phyloP scores from a whole-genome alignment of 1,140 invertebrate species.

The Colletes latitarsis region DNA sequence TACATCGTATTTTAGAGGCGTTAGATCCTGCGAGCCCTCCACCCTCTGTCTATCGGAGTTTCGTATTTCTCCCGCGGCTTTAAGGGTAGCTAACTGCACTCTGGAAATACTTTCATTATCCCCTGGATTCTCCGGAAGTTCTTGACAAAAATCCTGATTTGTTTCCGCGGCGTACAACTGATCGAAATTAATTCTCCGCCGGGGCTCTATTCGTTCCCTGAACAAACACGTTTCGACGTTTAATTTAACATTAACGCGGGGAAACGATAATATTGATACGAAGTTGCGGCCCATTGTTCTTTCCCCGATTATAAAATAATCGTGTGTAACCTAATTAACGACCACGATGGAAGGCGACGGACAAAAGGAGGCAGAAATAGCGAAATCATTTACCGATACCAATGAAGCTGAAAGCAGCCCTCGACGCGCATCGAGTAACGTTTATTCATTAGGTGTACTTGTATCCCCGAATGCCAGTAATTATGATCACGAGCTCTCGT shows the following conservation, averaged over 20 bases:
- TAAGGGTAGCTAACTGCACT: not conserved
- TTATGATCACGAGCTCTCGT: slow-evolving; percentile 3
- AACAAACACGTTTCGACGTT: no score
- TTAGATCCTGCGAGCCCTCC: not conserved
- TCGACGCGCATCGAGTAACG: not conserved
- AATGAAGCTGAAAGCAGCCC: not conserved
- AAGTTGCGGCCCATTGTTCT: no score
- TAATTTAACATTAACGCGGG: no score
- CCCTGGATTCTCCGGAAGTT: not conserved
- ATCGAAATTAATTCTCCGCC: not conserved
- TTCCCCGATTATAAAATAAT: no score
- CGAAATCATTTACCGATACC: not conserved
- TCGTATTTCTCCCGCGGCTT: not conserved
- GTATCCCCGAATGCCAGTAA: slow-evolving; percentile 1
- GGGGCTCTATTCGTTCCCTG: no score
- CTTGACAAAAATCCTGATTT: not conserved
- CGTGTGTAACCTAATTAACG: not conserved
- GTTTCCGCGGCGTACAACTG: not conserved
- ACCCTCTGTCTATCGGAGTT: not conserved
- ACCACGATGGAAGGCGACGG: no score
- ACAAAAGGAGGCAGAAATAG: no score
- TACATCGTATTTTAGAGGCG: not conserved
- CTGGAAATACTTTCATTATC: slow-evolving; percentile 17
- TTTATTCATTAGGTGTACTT: slow-evolving; percentile 14
- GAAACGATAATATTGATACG: no score